phyloP scores from a whole-genome alignment of 2,797 vertebrate species.

The Platyrinchus mystaceus region DNA sequence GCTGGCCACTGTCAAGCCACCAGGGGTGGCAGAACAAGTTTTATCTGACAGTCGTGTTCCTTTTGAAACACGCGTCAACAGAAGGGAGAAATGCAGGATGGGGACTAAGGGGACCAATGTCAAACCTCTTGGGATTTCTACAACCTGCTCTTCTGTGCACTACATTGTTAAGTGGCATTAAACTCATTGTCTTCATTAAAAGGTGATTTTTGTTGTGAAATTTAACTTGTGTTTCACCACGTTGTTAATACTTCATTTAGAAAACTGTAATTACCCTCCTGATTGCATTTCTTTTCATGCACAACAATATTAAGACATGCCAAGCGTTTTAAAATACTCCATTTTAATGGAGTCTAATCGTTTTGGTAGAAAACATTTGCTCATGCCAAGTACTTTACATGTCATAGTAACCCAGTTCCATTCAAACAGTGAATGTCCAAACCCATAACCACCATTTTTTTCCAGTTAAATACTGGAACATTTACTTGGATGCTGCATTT shows the following conservation, averaged over 20 bases:
- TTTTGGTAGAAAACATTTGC: background rate
- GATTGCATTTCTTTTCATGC: background rate
- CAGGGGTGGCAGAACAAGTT: background rate
- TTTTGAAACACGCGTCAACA: background rate
- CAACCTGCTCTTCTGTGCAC: background rate
- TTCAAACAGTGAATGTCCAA: background rate
- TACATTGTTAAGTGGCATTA: background rate
- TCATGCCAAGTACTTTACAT: background rate
- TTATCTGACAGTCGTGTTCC: background rate
- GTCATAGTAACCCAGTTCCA: background rate
- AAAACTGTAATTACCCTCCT: background rate
- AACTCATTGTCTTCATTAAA: background rate
- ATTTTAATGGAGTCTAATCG: background rate
- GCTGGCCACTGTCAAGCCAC: background rate
- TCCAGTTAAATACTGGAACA: background rate
- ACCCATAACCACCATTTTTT: background rate
- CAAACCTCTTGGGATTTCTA: background rate
- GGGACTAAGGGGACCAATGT: background rate
- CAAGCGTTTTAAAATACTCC: background rate
- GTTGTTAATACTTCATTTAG: background rate
- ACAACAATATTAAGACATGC: rapidly evolving
- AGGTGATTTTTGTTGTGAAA: background rate
- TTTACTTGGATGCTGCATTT: background rate
- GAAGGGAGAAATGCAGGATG: background rate
- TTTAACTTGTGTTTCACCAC: background rate